Percentiles rank a stretch among this genome's conserved stretches.
Conservation (phyloP, 2,888 invertebrate species). For the Orthosia gothica region DNA sequence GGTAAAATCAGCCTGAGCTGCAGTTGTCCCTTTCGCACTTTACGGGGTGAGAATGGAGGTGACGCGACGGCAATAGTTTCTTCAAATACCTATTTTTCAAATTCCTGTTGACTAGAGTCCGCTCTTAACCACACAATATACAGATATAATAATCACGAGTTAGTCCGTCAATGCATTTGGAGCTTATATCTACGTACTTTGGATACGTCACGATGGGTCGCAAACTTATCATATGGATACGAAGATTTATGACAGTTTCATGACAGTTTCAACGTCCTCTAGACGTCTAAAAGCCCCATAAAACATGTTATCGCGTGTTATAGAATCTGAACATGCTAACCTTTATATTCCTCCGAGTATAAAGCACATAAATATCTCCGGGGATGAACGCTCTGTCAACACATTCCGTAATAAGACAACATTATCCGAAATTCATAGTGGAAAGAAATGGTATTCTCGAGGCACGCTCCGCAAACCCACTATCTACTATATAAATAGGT, state of each 20-base stretch:
- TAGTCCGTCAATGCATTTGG: neutral
- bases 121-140: neutral
- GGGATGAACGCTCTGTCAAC: conserved; percentile 49
- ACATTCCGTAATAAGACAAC: conserved; percentile 52
- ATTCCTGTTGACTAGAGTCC: no score
- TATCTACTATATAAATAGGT: conserved; percentile 47
- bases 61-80: no score
- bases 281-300: conserved; percentile 29
- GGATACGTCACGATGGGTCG: conserved; percentile 3
- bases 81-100: no score
- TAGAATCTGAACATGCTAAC: conserved; percentile 30
- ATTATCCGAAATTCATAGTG: conserved; percentile 56
- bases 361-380: conserved; percentile 28
- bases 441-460: conserved; percentile 31
- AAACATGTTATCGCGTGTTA: conserved; percentile 33
- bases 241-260: conserved; percentile 21
- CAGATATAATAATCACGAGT: neutral
- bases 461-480: conserved; percentile 32
- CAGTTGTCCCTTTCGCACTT: no score
- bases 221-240: conserved; percentile 8
- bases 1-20: no score
- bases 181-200: neutral
- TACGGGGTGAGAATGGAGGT: no score
- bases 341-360: conserved; percentile 1
- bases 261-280: conserved; percentile 24